Conservation (phyloP, 2,113 vertebrate species). For the Leucopternis melanops region DNA sequence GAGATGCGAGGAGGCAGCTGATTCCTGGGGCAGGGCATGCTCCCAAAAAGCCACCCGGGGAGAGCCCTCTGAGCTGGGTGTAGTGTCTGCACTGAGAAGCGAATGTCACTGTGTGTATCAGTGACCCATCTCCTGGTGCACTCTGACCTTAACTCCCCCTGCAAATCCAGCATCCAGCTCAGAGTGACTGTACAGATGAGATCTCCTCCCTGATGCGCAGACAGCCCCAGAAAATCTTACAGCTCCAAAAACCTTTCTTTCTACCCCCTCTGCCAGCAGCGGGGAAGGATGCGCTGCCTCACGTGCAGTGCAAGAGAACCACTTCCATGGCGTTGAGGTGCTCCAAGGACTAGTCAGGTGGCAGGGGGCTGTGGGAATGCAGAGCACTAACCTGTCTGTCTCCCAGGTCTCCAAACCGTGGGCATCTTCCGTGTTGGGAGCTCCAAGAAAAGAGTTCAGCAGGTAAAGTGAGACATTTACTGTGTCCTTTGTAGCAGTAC, state of each 20-base stretch:
- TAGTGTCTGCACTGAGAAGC: neutral
- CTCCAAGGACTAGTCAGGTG: fast-evolving
- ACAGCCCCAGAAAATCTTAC: fast-evolving
- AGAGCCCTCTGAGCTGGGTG: neutral
- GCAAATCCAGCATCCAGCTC: neutral
- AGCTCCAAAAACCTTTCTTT: neutral
- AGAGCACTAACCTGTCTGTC: neutral
- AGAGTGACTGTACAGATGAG: neutral
- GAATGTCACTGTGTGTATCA: neutral
- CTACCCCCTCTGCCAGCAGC: neutral
- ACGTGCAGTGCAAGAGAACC: fast-evolving
- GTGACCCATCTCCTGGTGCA: neutral
- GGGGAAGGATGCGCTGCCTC: neutral
- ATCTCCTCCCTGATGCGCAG: neutral
- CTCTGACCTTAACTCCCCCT: neutral
- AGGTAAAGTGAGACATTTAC: slow-evolving; percentile 65
- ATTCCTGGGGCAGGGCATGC: neutral
- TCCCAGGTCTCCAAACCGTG: slow-evolving; percentile 83
- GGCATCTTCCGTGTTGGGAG: slow-evolving; percentile 90
- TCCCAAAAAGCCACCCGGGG: neutral
- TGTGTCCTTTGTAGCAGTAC: neutral
- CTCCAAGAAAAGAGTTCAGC: slow-evolving; percentile 85
- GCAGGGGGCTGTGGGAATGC: neutral
- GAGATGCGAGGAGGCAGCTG: neutral
- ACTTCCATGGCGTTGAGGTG: fast-evolving